A percentile compares a stretch with the other conserved stretches of the same genome.
phyloP scores from a whole-genome alignment of 1,140 invertebrate genomes.

The Leptinotarsa undecemlineata region DNA sequence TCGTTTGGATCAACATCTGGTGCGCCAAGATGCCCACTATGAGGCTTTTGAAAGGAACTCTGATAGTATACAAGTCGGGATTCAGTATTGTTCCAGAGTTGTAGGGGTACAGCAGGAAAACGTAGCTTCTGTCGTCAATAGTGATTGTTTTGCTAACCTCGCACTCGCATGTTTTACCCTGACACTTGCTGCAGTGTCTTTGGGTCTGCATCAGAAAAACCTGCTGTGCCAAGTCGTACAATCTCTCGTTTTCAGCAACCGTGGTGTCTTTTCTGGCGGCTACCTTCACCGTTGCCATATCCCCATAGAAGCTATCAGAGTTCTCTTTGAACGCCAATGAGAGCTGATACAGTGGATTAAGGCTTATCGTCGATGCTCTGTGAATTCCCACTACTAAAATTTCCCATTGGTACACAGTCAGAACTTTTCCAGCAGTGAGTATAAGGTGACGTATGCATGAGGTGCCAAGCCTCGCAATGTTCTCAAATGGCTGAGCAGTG shows the following conservation, averaged over 20 bases:
- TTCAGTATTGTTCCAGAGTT: constrained; percentile 71
- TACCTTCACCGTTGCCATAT: constrained; percentile 89
- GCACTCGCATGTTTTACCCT: constrained; percentile 45
- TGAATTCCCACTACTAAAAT: constrained; percentile 78
- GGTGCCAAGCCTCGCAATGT: constrained; percentile 86
- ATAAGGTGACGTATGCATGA: constrained; percentile 89
- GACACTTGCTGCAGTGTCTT: constrained; percentile 53
- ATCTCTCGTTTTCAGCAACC: constrained; percentile 75
- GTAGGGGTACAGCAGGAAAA: constrained; percentile 85
- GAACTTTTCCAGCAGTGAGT: constrained; percentile 76
- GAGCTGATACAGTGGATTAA: constrained; percentile 81
- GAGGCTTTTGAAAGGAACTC: constrained; percentile 83
- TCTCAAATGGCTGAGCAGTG: constrained; percentile 84
- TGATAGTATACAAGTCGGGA: constrained; percentile 77
- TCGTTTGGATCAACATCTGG: constrained; percentile 88
- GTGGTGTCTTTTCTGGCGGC: constrained; percentile 85
- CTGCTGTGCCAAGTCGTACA: constrained; percentile 86
- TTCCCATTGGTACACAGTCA: constrained; percentile 84
- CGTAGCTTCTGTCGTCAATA: constrained; percentile 81
- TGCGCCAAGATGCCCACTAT: constrained; percentile 88
- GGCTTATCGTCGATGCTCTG: constrained; percentile 78
- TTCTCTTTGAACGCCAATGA: constrained; percentile 85
- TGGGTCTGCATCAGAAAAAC: constrained; percentile 65
- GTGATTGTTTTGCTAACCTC: constrained; percentile 54
- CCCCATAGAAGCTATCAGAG: constrained; percentile 91